phyloP scores from a whole-genome alignment of 2,113 vertebrate genomes.

The Phycodurus eques region DNA sequence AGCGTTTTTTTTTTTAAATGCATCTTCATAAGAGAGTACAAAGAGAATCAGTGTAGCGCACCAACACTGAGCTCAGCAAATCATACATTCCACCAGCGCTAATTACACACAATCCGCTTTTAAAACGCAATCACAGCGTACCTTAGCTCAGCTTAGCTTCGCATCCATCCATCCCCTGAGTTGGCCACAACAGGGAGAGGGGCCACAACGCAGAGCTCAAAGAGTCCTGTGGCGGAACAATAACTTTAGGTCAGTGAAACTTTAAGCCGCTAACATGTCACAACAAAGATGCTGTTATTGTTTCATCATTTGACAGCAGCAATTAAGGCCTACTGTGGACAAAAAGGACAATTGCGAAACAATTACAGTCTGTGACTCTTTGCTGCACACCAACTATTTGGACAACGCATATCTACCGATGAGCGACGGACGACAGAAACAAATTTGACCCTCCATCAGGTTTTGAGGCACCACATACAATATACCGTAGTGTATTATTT shows the following conservation, averaged over 20 bases:
- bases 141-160: conserved; percentile 38
- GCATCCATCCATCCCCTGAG: not conserved
- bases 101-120: conserved; percentile 13
- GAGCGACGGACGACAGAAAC: too few relatives aligned
- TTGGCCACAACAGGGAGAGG: not conserved
- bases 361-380: too few relatives aligned
- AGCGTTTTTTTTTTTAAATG: not conserved
- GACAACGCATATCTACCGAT: too few relatives aligned
- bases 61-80: not conserved
- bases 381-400: too few relatives aligned
- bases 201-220: not conserved
- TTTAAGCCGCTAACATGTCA: not conserved
- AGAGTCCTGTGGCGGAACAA: not conserved
- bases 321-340: too few relatives aligned
- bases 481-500: too few relatives aligned
- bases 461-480: too few relatives aligned
- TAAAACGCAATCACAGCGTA: conserved; percentile 34
- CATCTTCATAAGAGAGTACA: not conserved
- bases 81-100: conserved; percentile 7
- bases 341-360: too few relatives aligned
- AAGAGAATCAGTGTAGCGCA: conserved; percentile 1
- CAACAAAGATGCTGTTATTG: not conserved
- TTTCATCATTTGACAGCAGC: too few relatives aligned
- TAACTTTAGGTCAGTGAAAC: not conserved
- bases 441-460: too few relatives aligned